Percentiles rank a stretch among this genome's conserved stretches.
Evolutionary conservation across 2,113 vertebrate species (phyloP).

Genomic region (Phainopepla nitens): DNA sequence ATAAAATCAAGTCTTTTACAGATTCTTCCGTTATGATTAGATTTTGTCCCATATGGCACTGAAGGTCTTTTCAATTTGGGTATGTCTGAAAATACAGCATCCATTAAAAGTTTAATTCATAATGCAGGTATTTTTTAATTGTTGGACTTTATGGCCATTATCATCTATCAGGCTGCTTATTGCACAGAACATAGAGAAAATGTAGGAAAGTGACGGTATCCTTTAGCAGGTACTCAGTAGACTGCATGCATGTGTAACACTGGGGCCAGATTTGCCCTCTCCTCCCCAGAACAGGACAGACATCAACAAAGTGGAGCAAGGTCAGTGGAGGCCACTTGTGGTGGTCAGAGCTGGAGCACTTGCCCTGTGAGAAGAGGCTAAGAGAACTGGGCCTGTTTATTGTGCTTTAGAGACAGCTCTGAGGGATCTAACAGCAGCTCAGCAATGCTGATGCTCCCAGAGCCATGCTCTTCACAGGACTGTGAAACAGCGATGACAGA

Average conservation of each 20-base stretch:
- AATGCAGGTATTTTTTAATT: not conserved
- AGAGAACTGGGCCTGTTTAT: not conserved
- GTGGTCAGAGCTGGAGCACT: not conserved
- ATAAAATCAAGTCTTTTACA: not conserved
- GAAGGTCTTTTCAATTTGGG: not conserved
- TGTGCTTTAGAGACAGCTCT: not conserved
- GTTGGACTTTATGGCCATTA: not conserved
- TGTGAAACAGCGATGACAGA: not conserved
- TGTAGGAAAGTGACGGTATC: not conserved
- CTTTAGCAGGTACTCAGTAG: not conserved
- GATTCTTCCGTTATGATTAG: not conserved
- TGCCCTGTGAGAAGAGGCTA: not conserved
- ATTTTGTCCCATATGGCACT: not conserved
- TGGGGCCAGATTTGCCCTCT: not conserved
- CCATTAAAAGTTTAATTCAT: not conserved
- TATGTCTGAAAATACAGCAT: rapidly evolving
- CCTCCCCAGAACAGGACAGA: not conserved
- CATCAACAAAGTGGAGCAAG: not conserved
- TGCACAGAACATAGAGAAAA: not conserved
- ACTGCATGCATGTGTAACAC: rapidly evolving
- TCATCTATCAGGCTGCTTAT: not conserved
- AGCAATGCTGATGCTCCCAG: not conserved
- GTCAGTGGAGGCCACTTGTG: not conserved
- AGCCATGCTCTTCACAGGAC: not conserved
- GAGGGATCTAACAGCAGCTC: not conserved